A percentile compares a stretch with the other conserved stretches of the same genome.
These are phyloP conservation scores for Meloidogyne chitwoodi DNA, from an alignment of 1,140 invertebrate genomes.

Conservation along the genomic window DNA sequence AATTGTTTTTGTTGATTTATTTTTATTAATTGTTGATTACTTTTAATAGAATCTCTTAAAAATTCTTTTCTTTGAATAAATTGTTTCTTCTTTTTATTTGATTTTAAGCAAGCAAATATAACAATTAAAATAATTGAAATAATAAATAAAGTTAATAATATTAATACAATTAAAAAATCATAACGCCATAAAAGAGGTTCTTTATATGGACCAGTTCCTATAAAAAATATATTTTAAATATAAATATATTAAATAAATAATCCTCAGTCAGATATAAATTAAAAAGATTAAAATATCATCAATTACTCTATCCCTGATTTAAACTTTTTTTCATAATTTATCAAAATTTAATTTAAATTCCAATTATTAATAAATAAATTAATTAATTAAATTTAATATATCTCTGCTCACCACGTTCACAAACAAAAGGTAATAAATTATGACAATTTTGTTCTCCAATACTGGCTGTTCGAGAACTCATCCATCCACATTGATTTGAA, in stretches of 20 bases:
- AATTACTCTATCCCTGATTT: neutral
- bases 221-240: neutral
- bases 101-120: neutral
- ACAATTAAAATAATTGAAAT: neutral
- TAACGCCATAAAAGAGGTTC: constrained; percentile 55
- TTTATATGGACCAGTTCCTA: constrained; percentile 51
- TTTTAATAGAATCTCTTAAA: constrained; percentile 12
- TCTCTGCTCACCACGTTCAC: constrained; percentile 44
- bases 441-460: constrained; percentile 54
- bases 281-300: neutral
- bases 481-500: constrained; percentile 56
- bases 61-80: neutral
- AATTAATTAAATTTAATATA: neutral
- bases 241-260: constrained; percentile 8
- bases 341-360: neutral
- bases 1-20: neutral
- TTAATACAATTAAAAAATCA: constrained; percentile 38
- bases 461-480: constrained; percentile 37
- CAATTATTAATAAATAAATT: neutral
- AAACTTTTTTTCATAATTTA: too few relatives aligned
- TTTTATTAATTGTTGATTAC: constrained; percentile 7
- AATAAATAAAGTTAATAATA: constrained; percentile 4
- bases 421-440: constrained; percentile 55
- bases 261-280: neutral
- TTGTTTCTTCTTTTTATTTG: neutral